Evolutionary conservation across 2,797 vertebrate genomes (phyloP).

Genomic region (Rhabdomys pumilio): DNA sequence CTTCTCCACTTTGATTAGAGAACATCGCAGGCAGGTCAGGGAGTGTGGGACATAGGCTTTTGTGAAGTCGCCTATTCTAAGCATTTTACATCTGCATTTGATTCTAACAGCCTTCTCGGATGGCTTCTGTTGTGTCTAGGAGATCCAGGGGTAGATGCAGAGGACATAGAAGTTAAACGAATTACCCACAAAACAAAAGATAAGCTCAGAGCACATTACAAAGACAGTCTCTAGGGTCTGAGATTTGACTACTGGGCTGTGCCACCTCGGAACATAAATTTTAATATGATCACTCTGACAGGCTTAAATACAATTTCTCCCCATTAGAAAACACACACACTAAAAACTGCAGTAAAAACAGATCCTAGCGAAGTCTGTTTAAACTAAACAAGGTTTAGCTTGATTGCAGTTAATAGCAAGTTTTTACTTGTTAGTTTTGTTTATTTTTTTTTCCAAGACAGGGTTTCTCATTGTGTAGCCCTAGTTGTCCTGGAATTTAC

Average conservation of each 20-base stretch:
- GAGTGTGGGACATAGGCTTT: not conserved
- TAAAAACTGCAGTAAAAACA: constrained; percentile 74
- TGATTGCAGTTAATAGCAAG: constrained; percentile 71
- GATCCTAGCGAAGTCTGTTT: constrained; percentile 6
- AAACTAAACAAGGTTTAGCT: constrained; percentile 39
- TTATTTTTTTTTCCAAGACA: not conserved
- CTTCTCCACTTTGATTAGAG: not conserved
- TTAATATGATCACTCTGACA: constrained; percentile 6
- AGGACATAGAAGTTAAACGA: not conserved
- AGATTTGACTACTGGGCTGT: not conserved
- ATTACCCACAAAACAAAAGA: not conserved
- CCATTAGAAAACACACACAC: constrained; percentile 10
- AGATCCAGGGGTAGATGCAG: not conserved
- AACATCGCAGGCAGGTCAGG: not conserved
- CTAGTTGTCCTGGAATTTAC: not conserved
- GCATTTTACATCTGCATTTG: not conserved
- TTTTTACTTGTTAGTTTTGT: constrained; percentile 48
- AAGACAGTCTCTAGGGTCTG: not conserved
- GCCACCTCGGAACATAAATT: not conserved
- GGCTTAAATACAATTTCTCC: constrained; percentile 62
- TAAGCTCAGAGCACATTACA: not conserved
- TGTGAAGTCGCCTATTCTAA: not conserved
- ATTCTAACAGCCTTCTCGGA: not conserved
- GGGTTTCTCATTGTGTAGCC: not conserved
- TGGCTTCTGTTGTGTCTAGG: not conserved